Conservation (phyloP, 2,113 vertebrate species). For the Catagonus wagneri region DNA sequence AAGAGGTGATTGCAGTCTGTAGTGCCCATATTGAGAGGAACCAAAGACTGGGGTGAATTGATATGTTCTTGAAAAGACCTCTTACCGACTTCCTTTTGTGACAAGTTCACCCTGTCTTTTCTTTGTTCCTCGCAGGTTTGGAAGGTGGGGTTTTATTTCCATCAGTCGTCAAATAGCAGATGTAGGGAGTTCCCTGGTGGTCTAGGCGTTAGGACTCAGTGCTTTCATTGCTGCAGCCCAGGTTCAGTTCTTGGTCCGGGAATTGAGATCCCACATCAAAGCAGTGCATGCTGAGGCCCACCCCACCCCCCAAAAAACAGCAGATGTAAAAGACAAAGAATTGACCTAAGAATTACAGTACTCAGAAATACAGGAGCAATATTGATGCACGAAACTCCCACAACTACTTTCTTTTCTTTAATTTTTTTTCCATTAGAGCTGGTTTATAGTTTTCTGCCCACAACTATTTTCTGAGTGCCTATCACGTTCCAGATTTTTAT, state of each 20-base stretch:
- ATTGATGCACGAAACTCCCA: background rate
- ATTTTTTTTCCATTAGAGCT: no score
- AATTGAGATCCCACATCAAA: no score
- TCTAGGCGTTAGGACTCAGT: no score
- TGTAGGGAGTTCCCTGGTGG: no score
- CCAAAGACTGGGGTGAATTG: background rate
- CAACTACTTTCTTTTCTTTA: background rate
- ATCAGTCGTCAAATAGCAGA: background rate
- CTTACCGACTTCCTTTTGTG: background rate
- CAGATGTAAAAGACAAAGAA: background rate
- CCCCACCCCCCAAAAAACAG: background rate
- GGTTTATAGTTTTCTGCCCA: no score
- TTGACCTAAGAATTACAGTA: background rate
- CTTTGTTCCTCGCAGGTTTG: background rate
- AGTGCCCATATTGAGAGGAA: background rate
- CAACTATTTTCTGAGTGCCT: background rate
- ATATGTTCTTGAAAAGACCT: background rate
- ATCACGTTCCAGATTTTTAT: background rate
- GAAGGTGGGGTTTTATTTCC: background rate
- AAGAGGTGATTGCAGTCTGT: background rate
- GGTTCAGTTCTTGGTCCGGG: no score
- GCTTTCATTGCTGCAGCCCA: no score
- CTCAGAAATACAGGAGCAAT: background rate
- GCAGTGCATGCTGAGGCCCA: no score
- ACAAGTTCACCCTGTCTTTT: background rate